These are phyloP conservation scores for Buathra laborator DNA, from an alignment of 2,888 invertebrate species.

Conservation along the genomic window DNA sequence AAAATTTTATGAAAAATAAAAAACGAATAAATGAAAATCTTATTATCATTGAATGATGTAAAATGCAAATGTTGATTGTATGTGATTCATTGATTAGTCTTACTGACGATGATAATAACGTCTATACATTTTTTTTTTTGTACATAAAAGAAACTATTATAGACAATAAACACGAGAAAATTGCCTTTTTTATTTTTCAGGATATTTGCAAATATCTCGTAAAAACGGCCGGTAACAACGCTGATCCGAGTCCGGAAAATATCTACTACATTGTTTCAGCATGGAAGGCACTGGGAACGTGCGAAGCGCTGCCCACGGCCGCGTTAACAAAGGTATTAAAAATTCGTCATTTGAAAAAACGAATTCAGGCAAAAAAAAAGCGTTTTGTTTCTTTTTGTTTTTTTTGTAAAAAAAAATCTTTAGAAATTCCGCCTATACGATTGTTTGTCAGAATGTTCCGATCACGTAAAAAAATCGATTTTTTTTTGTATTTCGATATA, in stretches of 20 bases:
- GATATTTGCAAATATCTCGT: constrained; percentile 85
- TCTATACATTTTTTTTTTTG: neutral
- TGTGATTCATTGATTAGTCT: constrained; percentile 84
- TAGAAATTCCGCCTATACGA: no score
- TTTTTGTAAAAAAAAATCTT: no score
- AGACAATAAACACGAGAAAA: constrained; percentile 1
- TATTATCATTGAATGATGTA: constrained; percentile 77
- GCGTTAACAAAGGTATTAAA: constrained; percentile 84
- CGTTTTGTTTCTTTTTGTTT: no score
- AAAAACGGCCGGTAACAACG: constrained; percentile 81
- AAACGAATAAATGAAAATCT: constrained; percentile 58
- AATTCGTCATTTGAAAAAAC: neutral
- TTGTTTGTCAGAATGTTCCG: no score
- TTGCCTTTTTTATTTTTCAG: constrained; percentile 77
- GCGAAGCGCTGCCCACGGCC: constrained; percentile 86
- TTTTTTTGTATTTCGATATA: no score
- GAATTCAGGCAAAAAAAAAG: no score
- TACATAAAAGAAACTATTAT: constrained; percentile 34
- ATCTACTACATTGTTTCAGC: constrained; percentile 89
- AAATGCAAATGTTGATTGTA: constrained; percentile 72
- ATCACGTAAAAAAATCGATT: no score
- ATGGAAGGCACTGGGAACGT: constrained; percentile 87
- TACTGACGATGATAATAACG: constrained; percentile 77
- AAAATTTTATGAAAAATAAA: neutral
- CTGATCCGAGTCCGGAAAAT: constrained; percentile 83